Evolutionary conservation across 2,888 invertebrate genomes (phyloP).

Genomic region (Ochlodes sylvanus): DNA sequence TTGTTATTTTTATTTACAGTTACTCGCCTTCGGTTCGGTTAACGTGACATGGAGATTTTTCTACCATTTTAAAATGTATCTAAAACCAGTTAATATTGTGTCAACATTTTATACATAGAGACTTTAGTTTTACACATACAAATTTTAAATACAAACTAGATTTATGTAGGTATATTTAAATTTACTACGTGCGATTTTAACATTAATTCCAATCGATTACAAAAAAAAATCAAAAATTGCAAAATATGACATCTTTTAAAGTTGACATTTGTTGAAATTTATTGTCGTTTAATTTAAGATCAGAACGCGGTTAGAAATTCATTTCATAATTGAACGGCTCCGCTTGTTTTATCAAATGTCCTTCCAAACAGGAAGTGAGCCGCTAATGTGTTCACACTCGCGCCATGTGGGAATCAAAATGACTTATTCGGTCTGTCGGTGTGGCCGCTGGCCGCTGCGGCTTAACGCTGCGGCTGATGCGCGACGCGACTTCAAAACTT

Average conservation of each 20-base stretch:
- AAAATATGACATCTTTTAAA: not conserved
- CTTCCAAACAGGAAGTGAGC: slow-evolving; percentile 63
- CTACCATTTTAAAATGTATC: no score
- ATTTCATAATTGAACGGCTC: slow-evolving; percentile 53
- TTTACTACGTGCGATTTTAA: no score
- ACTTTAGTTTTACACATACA: no score
- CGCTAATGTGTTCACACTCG: slow-evolving; percentile 68
- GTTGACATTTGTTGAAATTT: not conserved
- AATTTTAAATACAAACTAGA: no score
- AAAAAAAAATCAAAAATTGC: not conserved
- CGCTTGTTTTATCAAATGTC: slow-evolving; percentile 48
- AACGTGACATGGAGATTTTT: no score
- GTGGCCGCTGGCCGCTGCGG: slow-evolving; percentile 44
- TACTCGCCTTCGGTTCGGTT: no score
- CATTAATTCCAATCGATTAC: not conserved
- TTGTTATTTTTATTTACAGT: no score
- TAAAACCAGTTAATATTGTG: no score
- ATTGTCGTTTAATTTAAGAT: not conserved
- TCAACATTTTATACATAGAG: no score
- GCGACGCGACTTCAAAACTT: no score
- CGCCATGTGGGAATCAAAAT: slow-evolving; percentile 72
- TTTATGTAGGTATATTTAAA: no score
- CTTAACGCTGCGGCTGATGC: slow-evolving; percentile 4
- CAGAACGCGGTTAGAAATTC: not conserved
- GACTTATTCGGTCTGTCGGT: slow-evolving; percentile 59